Percentiles rank a stretch among this genome's conserved stretches.
These are phyloP conservation scores for Carpatolechia fugitivella DNA, from an alignment of 2,888 invertebrate species.

Conservation along the genomic window DNA sequence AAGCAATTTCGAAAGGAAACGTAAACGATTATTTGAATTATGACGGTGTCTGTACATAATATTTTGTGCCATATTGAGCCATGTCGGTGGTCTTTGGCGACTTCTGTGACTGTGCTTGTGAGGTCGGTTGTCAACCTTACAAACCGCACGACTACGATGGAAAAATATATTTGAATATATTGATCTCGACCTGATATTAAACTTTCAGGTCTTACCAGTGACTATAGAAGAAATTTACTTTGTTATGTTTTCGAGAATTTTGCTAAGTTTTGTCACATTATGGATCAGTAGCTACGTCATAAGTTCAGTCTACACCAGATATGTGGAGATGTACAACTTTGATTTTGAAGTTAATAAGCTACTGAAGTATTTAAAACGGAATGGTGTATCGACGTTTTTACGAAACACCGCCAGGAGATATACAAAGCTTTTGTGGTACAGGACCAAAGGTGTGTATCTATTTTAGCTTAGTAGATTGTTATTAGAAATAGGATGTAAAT, in stretches of 20 bases:
- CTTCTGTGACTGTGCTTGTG: too few species aligned
- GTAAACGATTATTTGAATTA: too few species aligned
- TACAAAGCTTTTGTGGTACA: conserved; percentile 50
- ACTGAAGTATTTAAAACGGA: conserved; percentile 39
- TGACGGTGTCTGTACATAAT: too few species aligned
- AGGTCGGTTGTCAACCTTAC: too few species aligned
- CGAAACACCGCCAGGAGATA: conserved; percentile 43
- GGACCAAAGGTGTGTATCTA: conserved; percentile 47
- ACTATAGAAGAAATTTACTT: conserved; percentile 44
- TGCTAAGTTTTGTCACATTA: conserved; percentile 37
- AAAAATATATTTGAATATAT: too few species aligned
- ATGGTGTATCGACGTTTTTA: conserved; percentile 41
- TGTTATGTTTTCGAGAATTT: conserved; percentile 38
- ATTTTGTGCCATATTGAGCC: too few species aligned
- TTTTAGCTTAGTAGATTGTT: background rate
- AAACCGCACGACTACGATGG: too few species aligned
- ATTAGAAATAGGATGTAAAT: too few species aligned
- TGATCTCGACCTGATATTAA: too few species aligned
- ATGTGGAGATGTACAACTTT: conserved; percentile 48
- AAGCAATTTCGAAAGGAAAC: too few species aligned
- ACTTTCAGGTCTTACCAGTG: conserved; percentile 42
- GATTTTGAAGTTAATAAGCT: conserved; percentile 48
- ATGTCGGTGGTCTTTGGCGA: too few species aligned
- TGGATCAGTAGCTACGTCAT: conserved; percentile 52
- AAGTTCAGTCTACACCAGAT: conserved; percentile 43